These are phyloP conservation scores for Desoria tigrina DNA, from an alignment of 2,888 invertebrate species.

Conservation along the genomic window DNA sequence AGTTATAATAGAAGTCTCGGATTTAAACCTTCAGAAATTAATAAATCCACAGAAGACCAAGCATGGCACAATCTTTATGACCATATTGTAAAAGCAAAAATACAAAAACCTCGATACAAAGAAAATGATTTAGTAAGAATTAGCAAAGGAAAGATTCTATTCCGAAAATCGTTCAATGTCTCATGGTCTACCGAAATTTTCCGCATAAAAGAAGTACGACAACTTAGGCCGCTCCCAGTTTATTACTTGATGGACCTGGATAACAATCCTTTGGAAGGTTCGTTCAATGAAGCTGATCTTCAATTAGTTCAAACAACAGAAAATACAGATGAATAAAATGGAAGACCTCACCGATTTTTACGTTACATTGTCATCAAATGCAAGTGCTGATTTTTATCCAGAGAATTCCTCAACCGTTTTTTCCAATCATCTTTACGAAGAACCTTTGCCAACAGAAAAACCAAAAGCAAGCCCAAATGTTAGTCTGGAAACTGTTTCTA, in stretches of 20 bases:
- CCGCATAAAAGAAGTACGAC: background rate
- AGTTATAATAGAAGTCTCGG: background rate
- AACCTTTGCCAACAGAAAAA: no score
- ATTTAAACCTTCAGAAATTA: background rate
- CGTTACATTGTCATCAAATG: background rate
- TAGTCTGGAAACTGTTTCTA: no score
- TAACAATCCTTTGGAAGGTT: background rate
- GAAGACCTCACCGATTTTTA: background rate
- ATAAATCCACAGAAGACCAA: conserved; percentile 1
- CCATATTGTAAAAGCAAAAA: background rate
- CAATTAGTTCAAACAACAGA: background rate
- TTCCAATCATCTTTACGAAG: background rate
- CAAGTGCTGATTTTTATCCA: background rate
- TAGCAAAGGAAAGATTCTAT: background rate
- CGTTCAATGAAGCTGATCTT: background rate
- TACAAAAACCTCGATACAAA: background rate
- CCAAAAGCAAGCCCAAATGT: no score
- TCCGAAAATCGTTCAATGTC: background rate
- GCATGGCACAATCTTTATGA: conserved; percentile 7
- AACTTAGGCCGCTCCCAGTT: background rate
- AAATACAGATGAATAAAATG: background rate
- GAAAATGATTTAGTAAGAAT: background rate
- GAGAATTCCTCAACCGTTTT: background rate
- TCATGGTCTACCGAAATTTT: background rate
- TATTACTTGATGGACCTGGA: background rate